These are phyloP conservation scores for Lordiphosa andalusiaca DNA, from an alignment of 2,888 invertebrate species.

Conservation along the genomic window DNA sequence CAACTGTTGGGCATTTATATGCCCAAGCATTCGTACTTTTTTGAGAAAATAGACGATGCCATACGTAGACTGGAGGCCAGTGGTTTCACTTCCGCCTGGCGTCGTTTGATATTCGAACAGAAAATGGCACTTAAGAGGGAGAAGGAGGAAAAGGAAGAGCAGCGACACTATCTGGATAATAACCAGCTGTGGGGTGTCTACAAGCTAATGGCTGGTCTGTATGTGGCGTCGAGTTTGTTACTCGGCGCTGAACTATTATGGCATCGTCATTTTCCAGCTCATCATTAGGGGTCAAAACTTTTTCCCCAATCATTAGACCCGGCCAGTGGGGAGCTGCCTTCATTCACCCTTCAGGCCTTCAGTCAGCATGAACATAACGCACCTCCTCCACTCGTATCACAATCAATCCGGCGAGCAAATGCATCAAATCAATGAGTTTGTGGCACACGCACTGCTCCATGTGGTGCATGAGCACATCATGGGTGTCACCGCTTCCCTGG, in stretches of 20 bases:
- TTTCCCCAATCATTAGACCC: too few relatives aligned
- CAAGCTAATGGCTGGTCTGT: slow-evolving; percentile 31
- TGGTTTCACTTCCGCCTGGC: slow-evolving; percentile 58
- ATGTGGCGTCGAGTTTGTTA: slow-evolving; percentile 28
- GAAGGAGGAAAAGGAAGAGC: not conserved
- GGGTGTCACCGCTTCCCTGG: slow-evolving; percentile 55
- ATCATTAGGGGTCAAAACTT: too few relatives aligned
- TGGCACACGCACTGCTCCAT: slow-evolving; percentile 58
- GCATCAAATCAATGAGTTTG: slow-evolving; percentile 54
- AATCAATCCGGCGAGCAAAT: slow-evolving; percentile 52
- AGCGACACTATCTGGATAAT: slow-evolving; percentile 16
- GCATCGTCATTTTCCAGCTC: not conserved
- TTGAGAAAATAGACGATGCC: slow-evolving; percentile 40
- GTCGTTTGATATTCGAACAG: slow-evolving; percentile 19
- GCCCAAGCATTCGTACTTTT: slow-evolving; percentile 67
- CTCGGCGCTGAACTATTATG: slow-evolving; percentile 31
- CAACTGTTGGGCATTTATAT: slow-evolving; percentile 59
- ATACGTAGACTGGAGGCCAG: slow-evolving; percentile 42
- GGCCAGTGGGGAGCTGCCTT: not conserved
- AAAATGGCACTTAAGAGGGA: not conserved
- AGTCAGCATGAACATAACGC: slow-evolving; percentile 60
- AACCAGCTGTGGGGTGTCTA: slow-evolving; percentile 39
- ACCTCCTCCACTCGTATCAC: slow-evolving; percentile 45
- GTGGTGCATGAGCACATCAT: slow-evolving; percentile 60
- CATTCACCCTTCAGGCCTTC: slow-evolving; percentile 4